Evolutionary conservation across 2,888 invertebrate genomes (phyloP), one percentile per base, ranked within the genome.

Genomic region (Prenolepis imparis): DNA sequence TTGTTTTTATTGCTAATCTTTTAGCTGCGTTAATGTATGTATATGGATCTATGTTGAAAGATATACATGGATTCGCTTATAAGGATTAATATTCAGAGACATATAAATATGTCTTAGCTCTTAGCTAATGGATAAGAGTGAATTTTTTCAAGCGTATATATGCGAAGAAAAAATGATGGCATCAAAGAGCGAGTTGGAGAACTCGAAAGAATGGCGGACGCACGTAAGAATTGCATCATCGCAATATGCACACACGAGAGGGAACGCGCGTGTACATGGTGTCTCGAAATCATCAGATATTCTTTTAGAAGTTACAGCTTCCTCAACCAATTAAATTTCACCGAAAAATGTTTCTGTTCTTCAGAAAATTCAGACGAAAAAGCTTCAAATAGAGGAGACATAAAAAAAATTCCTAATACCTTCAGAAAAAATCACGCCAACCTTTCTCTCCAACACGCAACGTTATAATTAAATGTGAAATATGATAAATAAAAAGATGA

Each of bases 161-260:
- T 2, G 12, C 5, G 39, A 21, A 3, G 11, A n/a, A 63, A 41
- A 61, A 36, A 32, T 48, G 24, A 39, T 32, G 5, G 12, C 36
- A 24, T 32, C n/a, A 8, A 55, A 28, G 36, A 72, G 59, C 11
- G n/a, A 28, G 36, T n/a, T 5, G 21, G 59, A 55, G 48, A 52
- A 59, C 52, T 80, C n/a, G 21, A 55, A 52, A 66, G 82, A 57
- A 74, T 36, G 64, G 36, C 67, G 68, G 36, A 70, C 61, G n/a
- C n/a, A 77, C 83, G 85, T 83, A 88, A 89, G 85, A 83, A 84
- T 90, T 90, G 83, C 88, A 84, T 91, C 89, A 52, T 8, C 52
- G 2, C 3, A n/a, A 28, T n/a, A 52, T 52, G 52, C 52, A 52
- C n/a, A 90, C n/a, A n/a, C 57, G 73, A 64, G 41, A 44, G 68